Evolutionary conservation across 1,140 invertebrate genomes (phyloP).

Genomic region (Bombus confusus): DNA sequence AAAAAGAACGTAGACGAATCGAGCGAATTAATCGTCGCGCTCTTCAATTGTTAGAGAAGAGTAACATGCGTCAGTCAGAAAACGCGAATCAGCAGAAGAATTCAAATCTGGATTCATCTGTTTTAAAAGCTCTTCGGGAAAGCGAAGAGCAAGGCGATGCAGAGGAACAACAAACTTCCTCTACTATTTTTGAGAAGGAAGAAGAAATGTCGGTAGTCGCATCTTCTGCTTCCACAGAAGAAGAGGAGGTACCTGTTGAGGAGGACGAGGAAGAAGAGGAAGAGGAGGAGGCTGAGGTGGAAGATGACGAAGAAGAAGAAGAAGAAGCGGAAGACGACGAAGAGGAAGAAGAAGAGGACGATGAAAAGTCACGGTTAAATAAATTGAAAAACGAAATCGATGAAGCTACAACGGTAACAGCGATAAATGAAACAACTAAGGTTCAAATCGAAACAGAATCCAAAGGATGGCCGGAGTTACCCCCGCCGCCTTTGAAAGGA

Average conservation of each 20-base stretch:
- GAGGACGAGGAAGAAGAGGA: slow-evolving; percentile 70
- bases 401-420: slow-evolving; percentile 9
- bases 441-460: slow-evolving; percentile 44
- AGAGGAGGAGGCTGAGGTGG: slow-evolving; percentile 65
- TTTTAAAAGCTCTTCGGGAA: slow-evolving; percentile 60
- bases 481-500: slow-evolving; percentile 80
- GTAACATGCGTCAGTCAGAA: slow-evolving; percentile 34
- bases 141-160: slow-evolving; percentile 39
- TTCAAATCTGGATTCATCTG: slow-evolving; percentile 45
- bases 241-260: slow-evolving; percentile 35
- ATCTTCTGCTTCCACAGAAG: slow-evolving; percentile 17
- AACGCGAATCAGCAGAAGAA: neutral
- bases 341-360: slow-evolving; percentile 68
- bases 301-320: slow-evolving; percentile 57
- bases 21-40: slow-evolving; percentile 73
- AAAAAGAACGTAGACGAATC: slow-evolving; percentile 71
- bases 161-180: slow-evolving; percentile 18
- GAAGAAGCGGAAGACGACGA: slow-evolving; percentile 58
- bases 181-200: slow-evolving; percentile 34
- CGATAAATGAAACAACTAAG: slow-evolving; percentile 23
- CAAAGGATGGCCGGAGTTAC: slow-evolving; percentile 56
- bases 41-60: slow-evolving; percentile 72
- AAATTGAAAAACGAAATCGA: slow-evolving; percentile 66
- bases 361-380: slow-evolving; percentile 59
- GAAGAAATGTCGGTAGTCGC: neutral